These are phyloP conservation scores for Kryptolebias ocellatus DNA, from an alignment of 2,797 vertebrate genomes.

Conservation along the genomic window DNA sequence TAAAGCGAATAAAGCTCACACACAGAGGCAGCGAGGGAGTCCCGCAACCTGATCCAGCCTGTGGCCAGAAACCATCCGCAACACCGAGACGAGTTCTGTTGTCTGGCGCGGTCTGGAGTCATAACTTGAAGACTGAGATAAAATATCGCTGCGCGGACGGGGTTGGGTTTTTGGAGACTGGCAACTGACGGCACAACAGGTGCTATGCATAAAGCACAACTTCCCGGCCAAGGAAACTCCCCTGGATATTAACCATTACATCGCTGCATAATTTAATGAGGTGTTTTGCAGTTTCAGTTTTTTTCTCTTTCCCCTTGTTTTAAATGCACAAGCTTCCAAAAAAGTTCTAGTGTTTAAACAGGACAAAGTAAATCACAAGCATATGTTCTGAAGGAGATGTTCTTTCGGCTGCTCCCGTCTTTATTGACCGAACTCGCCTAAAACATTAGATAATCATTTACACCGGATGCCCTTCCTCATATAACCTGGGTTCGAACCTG, in stretches of 20 bases:
- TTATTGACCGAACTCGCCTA: no score
- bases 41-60: slow-evolving; percentile 65
- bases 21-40: slow-evolving; percentile 32
- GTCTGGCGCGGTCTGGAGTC: slow-evolving; percentile 61
- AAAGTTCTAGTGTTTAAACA: not conserved
- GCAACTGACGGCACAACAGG: slow-evolving; percentile 88
- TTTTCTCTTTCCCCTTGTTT: not conserved
- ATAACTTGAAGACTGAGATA: slow-evolving; percentile 64
- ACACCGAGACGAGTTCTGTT: slow-evolving; percentile 54
- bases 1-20: slow-evolving; percentile 44
- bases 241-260: slow-evolving; percentile 78
- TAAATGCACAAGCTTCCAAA: no score
- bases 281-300: not conserved
- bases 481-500: no score
- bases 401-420: no score
- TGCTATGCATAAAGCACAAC: slow-evolving; percentile 83
- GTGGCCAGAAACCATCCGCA: slow-evolving; percentile 46
- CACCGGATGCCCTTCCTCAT: no score
- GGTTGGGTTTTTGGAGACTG: slow-evolving; percentile 69
- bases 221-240: slow-evolving; percentile 81
- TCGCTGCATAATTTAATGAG: slow-evolving; percentile 52
- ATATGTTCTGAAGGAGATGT: no score
- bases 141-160: slow-evolving; percentile 59
- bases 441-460: no score
- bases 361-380: no score